A percentile compares a stretch with the other conserved stretches of the same genome.
Conservation (phyloP, 2,888 invertebrate genomes). For the Phasia obesa region DNA sequence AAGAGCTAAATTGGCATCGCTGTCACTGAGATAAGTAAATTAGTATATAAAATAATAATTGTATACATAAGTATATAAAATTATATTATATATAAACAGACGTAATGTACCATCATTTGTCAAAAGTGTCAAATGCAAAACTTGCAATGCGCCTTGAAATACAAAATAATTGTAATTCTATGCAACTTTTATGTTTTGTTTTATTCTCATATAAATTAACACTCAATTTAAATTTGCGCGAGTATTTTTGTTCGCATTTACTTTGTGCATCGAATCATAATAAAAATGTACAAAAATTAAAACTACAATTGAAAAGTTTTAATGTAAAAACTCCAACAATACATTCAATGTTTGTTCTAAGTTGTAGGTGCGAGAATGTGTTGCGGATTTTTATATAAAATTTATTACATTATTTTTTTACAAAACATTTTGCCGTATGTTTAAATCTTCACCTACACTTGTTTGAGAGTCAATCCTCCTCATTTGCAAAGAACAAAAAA, state of each 20-base stretch:
- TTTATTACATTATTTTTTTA: constrained; percentile 50
- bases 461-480: constrained; percentile 61
- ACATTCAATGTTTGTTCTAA: background rate
- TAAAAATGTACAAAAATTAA: constrained; percentile 1
- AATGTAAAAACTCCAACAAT: constrained; percentile 20
- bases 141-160: constrained; percentile 23
- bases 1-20: no score
- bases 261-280: background rate
- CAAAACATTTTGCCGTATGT: constrained; percentile 7
- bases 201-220: constrained; percentile 50
- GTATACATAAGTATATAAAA: no score
- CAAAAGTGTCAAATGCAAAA: constrained; percentile 60
- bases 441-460: constrained; percentile 65
- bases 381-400: constrained; percentile 29
- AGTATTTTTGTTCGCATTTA: background rate
- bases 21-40: no score
- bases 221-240: constrained; percentile 45
- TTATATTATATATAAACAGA: no score
- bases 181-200: constrained; percentile 12
- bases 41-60: no score
- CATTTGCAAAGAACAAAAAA: constrained; percentile 2
- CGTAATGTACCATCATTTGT: constrained; percentile 59
- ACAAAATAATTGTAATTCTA: constrained; percentile 48
- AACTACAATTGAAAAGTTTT: constrained; percentile 1
- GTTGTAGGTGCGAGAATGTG: constrained; percentile 1